Conservation (phyloP, 2,888 invertebrate genomes). For the Xylocampa areola region DNA sequence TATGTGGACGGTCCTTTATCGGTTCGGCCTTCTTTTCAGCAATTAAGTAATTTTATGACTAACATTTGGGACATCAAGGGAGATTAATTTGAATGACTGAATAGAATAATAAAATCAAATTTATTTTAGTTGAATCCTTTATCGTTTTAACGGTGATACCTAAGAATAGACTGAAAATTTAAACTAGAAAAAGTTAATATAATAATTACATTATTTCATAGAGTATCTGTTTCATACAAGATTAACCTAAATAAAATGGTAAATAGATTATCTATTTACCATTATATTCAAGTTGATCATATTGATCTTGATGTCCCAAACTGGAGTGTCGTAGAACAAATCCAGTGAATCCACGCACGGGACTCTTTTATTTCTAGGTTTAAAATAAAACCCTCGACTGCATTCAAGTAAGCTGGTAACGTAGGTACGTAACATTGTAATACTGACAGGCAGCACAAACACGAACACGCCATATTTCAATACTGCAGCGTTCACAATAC, state of each 20-base stretch:
- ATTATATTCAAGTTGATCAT: constrained; percentile 10
- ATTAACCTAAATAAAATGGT: no score
- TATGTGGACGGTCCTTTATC: constrained; percentile 4
- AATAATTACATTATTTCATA: no score
- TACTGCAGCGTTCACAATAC: constrained; percentile 37
- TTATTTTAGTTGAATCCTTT: constrained; percentile 8
- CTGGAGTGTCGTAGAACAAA: constrained; percentile 26
- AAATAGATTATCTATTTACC: background rate
- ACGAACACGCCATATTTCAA: constrained; percentile 63
- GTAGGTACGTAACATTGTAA: constrained; percentile 50
- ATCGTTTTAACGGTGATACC: no score
- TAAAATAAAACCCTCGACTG: constrained; percentile 41
- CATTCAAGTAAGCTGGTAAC: constrained; percentile 40
- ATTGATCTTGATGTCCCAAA: no score
- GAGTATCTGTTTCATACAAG: no score
- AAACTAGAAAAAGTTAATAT: no score
- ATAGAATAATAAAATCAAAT: constrained; percentile 11
- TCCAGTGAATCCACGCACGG: constrained; percentile 14
- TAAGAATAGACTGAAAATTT: no score
- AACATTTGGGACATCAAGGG: constrained; percentile 20
- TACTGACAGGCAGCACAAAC: constrained; percentile 46
- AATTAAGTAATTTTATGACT: constrained; percentile 34
- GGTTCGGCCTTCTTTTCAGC: constrained; percentile 23
- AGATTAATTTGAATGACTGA: constrained; percentile 15
- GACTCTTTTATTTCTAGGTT: constrained; percentile 41